These are phyloP conservation scores for Helleia helle DNA, from an alignment of 2,888 invertebrate genomes.

Conservation along the genomic window DNA sequence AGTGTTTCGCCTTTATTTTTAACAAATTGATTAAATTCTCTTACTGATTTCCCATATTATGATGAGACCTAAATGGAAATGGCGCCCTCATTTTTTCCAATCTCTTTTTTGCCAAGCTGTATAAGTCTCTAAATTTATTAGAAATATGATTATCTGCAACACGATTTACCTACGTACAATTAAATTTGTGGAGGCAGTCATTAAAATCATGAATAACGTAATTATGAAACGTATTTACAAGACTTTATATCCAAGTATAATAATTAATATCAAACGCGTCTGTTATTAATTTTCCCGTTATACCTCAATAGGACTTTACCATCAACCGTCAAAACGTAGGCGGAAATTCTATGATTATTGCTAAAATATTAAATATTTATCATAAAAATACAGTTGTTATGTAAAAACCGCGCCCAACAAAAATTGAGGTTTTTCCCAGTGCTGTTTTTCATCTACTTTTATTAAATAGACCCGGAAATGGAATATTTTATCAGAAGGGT, in stretches of 20 bases:
- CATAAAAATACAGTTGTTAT: background rate
- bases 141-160: too few relatives aligned
- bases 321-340: background rate
- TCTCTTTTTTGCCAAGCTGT: too few relatives aligned
- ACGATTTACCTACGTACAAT: too few relatives aligned
- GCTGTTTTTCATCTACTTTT: conserved; percentile 2
- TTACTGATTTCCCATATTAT: too few relatives aligned
- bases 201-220: too few relatives aligned
- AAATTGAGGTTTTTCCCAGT: background rate
- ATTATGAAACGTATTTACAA: conserved; percentile 8
- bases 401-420: background rate
- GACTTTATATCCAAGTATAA: too few relatives aligned
- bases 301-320: background rate
- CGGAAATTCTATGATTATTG: background rate
- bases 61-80: too few relatives aligned
- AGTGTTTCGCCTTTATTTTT: too few relatives aligned
- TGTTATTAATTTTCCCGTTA: conserved; percentile 8
- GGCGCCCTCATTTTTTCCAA: too few relatives aligned
- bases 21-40: too few relatives aligned
- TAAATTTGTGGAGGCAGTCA: too few relatives aligned
- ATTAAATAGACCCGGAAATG: conserved; percentile 7
- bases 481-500: conserved; percentile 9
- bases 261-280: conserved; percentile 2
- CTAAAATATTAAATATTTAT: background rate
- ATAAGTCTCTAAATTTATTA: too few relatives aligned